Evolutionary conservation across 2,888 invertebrate species (phyloP).

Genomic region (Anodontia alba): DNA sequence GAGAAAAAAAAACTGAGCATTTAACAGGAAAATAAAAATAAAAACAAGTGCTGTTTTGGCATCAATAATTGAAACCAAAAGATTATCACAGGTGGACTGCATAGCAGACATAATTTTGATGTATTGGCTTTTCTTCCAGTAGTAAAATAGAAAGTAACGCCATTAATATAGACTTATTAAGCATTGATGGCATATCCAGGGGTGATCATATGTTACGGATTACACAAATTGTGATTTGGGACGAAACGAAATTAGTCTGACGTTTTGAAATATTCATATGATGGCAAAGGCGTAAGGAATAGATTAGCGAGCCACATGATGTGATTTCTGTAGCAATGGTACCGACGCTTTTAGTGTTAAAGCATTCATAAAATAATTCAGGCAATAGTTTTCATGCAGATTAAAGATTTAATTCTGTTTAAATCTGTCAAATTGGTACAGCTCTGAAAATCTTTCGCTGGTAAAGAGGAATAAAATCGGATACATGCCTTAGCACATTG

Average conservation of each 20-base stretch:
- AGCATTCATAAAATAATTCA: constrained; percentile 15
- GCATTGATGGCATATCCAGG: constrained; percentile 1
- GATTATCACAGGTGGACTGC: constrained; percentile 1
- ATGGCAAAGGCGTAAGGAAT: not conserved
- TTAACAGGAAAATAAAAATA: no score
- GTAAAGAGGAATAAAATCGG: no score
- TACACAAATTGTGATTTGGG: constrained; percentile 12
- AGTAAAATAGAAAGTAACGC: not conserved
- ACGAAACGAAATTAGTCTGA: constrained; percentile 8
- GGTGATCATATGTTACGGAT: constrained; percentile 14
- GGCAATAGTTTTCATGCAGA: constrained; percentile 7
- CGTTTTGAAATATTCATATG: not conserved
- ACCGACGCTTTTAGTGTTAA: not conserved
- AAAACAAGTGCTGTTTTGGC: no score
- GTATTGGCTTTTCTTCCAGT: not conserved
- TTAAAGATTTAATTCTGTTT: constrained; percentile 9
- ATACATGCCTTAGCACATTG: no score
- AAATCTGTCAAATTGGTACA: not conserved
- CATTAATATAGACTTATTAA: constrained; percentile 3
- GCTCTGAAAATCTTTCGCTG: not conserved
- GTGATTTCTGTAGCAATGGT: not conserved
- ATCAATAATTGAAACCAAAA: not conserved
- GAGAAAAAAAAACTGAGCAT: no score
- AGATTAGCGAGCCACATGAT: not conserved
- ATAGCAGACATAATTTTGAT: constrained; percentile 6